phyloP scores from a whole-genome alignment of 1,140 invertebrate species.

The Macrotrachela quadricornifera region DNA sequence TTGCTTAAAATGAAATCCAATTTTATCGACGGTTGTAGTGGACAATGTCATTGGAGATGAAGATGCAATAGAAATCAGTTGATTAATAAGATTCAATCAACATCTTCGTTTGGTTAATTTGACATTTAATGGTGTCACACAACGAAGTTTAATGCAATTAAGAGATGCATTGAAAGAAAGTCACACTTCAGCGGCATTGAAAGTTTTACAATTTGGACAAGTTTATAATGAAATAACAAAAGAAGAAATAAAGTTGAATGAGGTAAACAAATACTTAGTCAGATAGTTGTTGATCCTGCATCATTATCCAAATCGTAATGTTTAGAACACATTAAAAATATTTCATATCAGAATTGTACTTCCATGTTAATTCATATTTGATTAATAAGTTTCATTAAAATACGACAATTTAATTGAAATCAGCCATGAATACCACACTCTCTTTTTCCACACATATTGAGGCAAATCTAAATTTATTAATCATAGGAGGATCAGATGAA shows the following conservation, averaged over 20 bases:
- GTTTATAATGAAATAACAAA: background rate
- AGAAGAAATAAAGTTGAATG: background rate
- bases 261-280: background rate
- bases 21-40: background rate
- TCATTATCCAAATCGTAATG: too few relatives aligned
- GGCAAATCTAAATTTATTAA: too few relatives aligned
- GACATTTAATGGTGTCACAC: background rate
- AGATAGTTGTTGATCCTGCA: background rate
- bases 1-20: constrained; percentile 7
- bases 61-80: constrained; percentile 1
- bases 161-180: background rate
- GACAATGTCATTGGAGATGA: constrained; percentile 6
- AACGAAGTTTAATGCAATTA: background rate
- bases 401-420: too few relatives aligned
- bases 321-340: too few relatives aligned
- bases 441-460: too few relatives aligned
- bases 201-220: background rate
- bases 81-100: background rate
- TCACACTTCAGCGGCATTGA: background rate
- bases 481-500: too few relatives aligned
- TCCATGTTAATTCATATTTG: too few relatives aligned
- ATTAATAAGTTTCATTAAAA: too few relatives aligned
- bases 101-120: background rate
- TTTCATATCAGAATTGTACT: too few relatives aligned
- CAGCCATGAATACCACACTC: too few relatives aligned